Percentiles rank a stretch among this genome's conserved stretches.
Evolutionary conservation across 2,113 vertebrate genomes (phyloP).

Genomic region (Brachyhypopomus occidentalis): DNA sequence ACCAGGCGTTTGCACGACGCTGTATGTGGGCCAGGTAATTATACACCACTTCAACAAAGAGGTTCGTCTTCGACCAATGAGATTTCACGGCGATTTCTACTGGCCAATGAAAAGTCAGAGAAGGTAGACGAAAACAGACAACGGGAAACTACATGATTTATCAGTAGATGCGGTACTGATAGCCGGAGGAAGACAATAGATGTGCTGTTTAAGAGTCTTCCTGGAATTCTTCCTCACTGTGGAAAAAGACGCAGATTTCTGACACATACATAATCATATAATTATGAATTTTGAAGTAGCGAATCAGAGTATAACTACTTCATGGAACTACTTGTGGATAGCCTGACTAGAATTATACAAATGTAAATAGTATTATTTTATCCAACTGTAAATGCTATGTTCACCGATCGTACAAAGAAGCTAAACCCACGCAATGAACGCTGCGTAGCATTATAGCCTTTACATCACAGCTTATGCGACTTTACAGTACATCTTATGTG

Average conservation of each 20-base stretch:
- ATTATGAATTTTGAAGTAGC: too few relatives aligned
- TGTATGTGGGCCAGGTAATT: constrained; percentile 26
- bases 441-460: constrained; percentile 1
- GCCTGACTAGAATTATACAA: too few relatives aligned
- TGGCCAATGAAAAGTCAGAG: constrained; percentile 49
- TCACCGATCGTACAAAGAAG: background rate
- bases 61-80: constrained; percentile 55
- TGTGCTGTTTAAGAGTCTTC: constrained; percentile 13
- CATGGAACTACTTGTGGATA: too few relatives aligned
- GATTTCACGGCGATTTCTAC: constrained; percentile 8
- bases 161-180: background rate
- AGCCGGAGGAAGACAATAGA: background rate
- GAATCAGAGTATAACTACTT: too few relatives aligned
- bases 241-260: background rate
- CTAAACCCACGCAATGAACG: background rate
- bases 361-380: background rate
- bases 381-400: background rate
- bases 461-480: constrained; percentile 10
- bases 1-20: background rate
- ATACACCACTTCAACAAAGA: constrained; percentile 35
- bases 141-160: constrained; percentile 10
- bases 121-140: constrained; percentile 22
- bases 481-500: constrained; percentile 24
- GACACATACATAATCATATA: too few relatives aligned
- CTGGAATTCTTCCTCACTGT: constrained; percentile 39